Conservation (phyloP, 2,888 invertebrate genomes). For the Leucania comma region DNA sequence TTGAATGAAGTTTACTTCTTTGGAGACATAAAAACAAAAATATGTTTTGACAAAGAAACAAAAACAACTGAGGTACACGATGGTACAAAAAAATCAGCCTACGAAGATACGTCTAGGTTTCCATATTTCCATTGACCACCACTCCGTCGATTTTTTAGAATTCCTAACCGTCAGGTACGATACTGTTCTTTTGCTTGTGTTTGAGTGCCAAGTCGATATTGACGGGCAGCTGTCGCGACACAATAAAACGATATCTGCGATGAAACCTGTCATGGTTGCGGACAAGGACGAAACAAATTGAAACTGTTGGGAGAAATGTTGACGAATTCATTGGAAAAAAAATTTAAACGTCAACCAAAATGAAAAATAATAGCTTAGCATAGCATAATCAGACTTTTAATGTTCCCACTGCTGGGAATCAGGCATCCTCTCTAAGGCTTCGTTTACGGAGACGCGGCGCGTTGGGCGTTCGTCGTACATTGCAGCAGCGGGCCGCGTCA, state of each 20-base stretch:
- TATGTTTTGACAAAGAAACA: too few species aligned
- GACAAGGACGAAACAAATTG: slow-evolving; percentile 20
- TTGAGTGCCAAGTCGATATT: slow-evolving; percentile 67
- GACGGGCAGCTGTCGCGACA: slow-evolving; percentile 65
- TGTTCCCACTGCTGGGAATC: too few species aligned
- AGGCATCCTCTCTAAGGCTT: too few species aligned
- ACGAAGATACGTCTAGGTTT: slow-evolving; percentile 12
- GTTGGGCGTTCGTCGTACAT: too few species aligned
- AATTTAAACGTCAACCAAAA: background rate
- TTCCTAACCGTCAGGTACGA: slow-evolving; percentile 30
- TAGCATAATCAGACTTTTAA: too few species aligned
- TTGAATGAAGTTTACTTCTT: too few species aligned
- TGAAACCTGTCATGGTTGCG: slow-evolving; percentile 17
- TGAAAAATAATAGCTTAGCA: too few species aligned
- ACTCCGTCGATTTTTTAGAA: slow-evolving; percentile 31
- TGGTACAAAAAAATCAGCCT: background rate
- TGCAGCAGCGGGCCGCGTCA: too few species aligned
- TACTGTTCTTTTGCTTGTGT: slow-evolving; percentile 59
- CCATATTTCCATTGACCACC: slow-evolving; percentile 26
- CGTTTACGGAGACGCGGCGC: too few species aligned
- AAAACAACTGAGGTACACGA: too few species aligned
- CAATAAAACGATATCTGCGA: slow-evolving; percentile 36
- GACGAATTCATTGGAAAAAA: background rate
- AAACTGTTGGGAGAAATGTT: background rate
- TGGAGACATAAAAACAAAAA: too few species aligned